Evolutionary conservation across 23 tunicate species (phyloP).

Genomic region (Halocynthia roretzi): DNA sequence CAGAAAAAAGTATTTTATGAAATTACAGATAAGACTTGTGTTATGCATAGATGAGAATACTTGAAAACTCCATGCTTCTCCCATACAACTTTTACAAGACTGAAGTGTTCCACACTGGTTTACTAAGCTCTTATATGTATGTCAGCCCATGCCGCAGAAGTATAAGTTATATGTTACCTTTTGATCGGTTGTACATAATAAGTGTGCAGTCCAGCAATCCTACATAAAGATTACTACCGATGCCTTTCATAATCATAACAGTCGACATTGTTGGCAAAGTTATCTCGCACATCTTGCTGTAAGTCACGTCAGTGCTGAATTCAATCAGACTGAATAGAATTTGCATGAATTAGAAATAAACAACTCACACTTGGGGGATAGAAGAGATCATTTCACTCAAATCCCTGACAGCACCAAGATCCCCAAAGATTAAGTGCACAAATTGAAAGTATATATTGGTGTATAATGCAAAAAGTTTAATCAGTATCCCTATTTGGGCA

Average conservation of each 20-base stretch:
- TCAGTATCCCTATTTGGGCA: too few species aligned
- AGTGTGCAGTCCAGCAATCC: conserved; percentile 78
- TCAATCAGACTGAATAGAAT: conserved; percentile 48
- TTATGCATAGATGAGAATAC: not conserved
- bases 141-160: not conserved
- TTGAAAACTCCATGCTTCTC: not conserved
- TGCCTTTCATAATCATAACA: conserved; percentile 84
- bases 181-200: conserved; percentile 51
- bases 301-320: conserved; percentile 51
- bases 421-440: too few species aligned
- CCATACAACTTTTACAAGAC: not conserved
- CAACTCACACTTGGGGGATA: not conserved
- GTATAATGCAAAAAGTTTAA: too few species aligned
- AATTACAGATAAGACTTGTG: not conserved
- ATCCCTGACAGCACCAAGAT: too few species aligned
- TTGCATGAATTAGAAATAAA: not conserved
- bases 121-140: not conserved
- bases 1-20: too few species aligned
- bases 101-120: not conserved
- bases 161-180: conserved; percentile 31
- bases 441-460: too few species aligned
- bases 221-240: conserved; percentile 55
- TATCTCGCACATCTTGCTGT: conserved; percentile 65
- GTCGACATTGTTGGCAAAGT: conserved; percentile 91
- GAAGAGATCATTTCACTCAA: too few species aligned